These are phyloP conservation scores for Drosophila willistoni DNA, from an alignment of 1,140 invertebrate genomes.

Conservation along the genomic window DNA sequence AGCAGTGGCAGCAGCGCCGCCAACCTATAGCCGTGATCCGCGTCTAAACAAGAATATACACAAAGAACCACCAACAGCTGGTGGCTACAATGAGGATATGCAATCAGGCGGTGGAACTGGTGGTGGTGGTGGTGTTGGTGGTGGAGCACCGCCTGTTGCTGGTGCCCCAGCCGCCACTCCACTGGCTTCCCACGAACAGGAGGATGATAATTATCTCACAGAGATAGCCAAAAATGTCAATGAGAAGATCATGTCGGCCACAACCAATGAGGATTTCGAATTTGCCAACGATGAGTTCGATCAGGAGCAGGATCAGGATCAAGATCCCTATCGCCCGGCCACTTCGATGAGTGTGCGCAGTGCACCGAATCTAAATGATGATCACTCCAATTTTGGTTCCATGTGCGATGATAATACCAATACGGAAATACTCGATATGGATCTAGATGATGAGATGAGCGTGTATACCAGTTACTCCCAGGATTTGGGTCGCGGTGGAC, in stretches of 20 bases:
- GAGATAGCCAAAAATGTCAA: slow-evolving; percentile 82
- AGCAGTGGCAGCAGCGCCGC: slow-evolving; percentile 20
- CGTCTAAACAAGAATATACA: slow-evolving; percentile 80
- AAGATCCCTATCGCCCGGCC: slow-evolving; percentile 61
- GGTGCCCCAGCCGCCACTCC: not conserved
- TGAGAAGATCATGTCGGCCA: slow-evolving; percentile 80
- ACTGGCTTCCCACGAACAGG: slow-evolving; percentile 36
- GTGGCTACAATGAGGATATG: not conserved
- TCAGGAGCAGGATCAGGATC: slow-evolving; percentile 55
- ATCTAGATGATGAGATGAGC: slow-evolving; percentile 80
- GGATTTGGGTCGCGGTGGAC: slow-evolving; percentile 61
- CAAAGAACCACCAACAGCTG: slow-evolving; percentile 46
- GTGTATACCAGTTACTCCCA: slow-evolving; percentile 81
- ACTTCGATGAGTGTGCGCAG: slow-evolving; percentile 82
- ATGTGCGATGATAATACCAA: slow-evolving; percentile 79
- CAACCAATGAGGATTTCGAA: slow-evolving; percentile 74
- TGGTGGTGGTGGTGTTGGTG: not conserved
- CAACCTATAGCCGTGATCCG: slow-evolving; percentile 76
- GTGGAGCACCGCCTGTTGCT: not conserved
- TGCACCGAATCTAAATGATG: slow-evolving; percentile 77
- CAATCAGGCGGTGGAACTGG: not conserved
- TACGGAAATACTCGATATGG: slow-evolving; percentile 82
- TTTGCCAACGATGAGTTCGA: slow-evolving; percentile 79
- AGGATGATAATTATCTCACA: slow-evolving; percentile 81
- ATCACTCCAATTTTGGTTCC: slow-evolving; percentile 70